Evolutionary conservation across 2,113 vertebrate genomes (phyloP).

Genomic region (Andinoacara biseriatus): DNA sequence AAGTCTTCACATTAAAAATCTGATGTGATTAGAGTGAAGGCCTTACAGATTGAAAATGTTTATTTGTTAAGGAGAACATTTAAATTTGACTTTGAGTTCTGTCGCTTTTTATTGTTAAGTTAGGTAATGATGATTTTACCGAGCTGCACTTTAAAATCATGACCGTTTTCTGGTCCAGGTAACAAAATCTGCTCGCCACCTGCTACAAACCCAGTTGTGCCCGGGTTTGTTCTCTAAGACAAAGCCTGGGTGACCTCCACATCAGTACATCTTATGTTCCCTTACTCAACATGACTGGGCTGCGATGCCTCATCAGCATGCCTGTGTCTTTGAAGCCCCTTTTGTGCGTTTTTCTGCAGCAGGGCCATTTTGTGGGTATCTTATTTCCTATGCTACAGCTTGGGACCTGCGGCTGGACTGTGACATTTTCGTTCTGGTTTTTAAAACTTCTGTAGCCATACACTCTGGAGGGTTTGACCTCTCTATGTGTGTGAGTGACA

Average conservation of each 20-base stretch:
- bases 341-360: conserved; percentile 31
- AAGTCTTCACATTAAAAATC: not conserved
- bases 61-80: not conserved
- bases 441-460: conserved; percentile 63
- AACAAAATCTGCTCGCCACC: conserved; percentile 65
- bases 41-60: not conserved
- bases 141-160: conserved; percentile 41
- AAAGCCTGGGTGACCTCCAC: conserved; percentile 64
- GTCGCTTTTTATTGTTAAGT: not conserved
- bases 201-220: conserved; percentile 59
- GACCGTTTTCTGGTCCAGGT: conserved; percentile 25
- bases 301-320: conserved; percentile 61
- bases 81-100: not conserved
- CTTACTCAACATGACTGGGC: conserved; percentile 55
- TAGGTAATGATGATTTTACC: not conserved
- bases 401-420: conserved; percentile 51
- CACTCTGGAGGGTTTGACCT: conserved; percentile 69
- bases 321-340: conserved; percentile 49
- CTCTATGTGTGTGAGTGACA: conserved; percentile 65
- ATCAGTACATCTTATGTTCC: conserved; percentile 41
- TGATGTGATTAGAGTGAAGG: not conserved
- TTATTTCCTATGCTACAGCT: conserved; percentile 61
- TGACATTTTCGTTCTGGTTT: conserved; percentile 69
- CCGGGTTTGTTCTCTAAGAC: conserved; percentile 35
- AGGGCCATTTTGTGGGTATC: conserved; percentile 68